Base-by-base conservation (phyloP, 2,888 invertebrate species). In the Pegoplata infirma region DNA sequence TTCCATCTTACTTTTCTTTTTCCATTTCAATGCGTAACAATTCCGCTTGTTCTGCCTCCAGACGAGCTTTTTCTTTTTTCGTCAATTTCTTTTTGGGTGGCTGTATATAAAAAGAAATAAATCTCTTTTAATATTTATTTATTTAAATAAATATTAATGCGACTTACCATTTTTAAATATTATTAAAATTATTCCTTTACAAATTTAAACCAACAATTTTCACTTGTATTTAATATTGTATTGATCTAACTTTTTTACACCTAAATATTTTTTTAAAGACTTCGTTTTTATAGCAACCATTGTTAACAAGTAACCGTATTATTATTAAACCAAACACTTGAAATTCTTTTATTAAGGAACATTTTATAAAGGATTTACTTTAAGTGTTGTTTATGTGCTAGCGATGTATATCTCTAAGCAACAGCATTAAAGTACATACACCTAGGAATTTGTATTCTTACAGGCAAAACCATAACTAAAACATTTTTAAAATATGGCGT, bases 61-160 rank as follows among this genome's bases (percentile, higher is more conserved):
- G 79, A 5, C 88, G 86, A 0, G 88, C 88, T 83, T 88, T 89
- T 73, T 90, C 90, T 82, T 90, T 90, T 82, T 90, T 90, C 2
- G 89, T 87, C 5, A 90, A 83, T 82, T 90, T 90, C 84, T 90
- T 90, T 80, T 90, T 90, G 5, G 87, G 86, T 10, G 88, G 87
- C 89, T 89, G 59, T 12, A 5, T 1, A 19, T 1, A n/a, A 51
- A 80, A 75, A 69, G 3, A n/a, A n/a, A n/a, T n/a, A n/a, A n/a
- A n/a, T n/a, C n/a, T n/a, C n/a, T n/a, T n/a, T 10, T 23, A 25
- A 59, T 3, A n/a, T n/a, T 8, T 36, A 40, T 58, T 58, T 44
- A 10, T 28, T n/a, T 21, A 67, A 46, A 17, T 2, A 17, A 17
- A 49, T 4, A 46, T 25, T 1, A n/a, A 55, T 19, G 44, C 6